Conservation (phyloP, 2,113 vertebrate genomes). For the Chitala chitala region DNA sequence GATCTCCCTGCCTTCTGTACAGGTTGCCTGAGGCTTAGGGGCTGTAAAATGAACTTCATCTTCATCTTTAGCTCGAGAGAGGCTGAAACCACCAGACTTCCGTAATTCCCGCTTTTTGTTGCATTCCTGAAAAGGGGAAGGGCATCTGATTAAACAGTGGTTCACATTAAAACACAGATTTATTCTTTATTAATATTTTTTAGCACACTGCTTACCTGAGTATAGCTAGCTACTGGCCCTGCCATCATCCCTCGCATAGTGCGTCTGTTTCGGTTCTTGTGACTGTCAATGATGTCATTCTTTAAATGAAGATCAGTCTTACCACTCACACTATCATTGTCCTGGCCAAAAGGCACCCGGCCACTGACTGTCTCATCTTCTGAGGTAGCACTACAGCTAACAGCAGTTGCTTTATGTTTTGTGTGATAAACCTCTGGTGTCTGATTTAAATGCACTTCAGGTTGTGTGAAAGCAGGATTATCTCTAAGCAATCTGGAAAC, state of each 20-base stretch:
- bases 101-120: constrained; percentile 58
- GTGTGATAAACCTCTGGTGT: constrained; percentile 42
- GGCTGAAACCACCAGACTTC: constrained; percentile 32
- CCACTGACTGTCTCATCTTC: constrained; percentile 43
- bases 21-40: background rate
- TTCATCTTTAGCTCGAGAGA: constrained; percentile 35
- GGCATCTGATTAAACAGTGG: background rate
- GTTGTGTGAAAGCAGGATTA: constrained; percentile 29
- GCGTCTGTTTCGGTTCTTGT: constrained; percentile 59
- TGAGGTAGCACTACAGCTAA: background rate
- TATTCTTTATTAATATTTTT: too few species aligned
- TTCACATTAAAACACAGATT: background rate
- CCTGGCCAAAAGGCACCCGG: constrained; percentile 13
- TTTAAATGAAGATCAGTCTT: constrained; percentile 39
- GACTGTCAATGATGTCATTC: constrained; percentile 53
- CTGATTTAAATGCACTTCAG: constrained; percentile 40
- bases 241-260: constrained; percentile 72
- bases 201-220: constrained; percentile 57
- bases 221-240: constrained; percentile 60
- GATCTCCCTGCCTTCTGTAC: background rate
- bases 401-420: constrained; percentile 22
- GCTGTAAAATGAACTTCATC: background rate
- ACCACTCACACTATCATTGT: constrained; percentile 34
- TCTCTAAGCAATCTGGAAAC: constrained; percentile 48
- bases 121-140: constrained; percentile 60